These are phyloP conservation scores for Pheosia gnoma DNA, from an alignment of 2,888 invertebrate species.

Conservation along the genomic window DNA sequence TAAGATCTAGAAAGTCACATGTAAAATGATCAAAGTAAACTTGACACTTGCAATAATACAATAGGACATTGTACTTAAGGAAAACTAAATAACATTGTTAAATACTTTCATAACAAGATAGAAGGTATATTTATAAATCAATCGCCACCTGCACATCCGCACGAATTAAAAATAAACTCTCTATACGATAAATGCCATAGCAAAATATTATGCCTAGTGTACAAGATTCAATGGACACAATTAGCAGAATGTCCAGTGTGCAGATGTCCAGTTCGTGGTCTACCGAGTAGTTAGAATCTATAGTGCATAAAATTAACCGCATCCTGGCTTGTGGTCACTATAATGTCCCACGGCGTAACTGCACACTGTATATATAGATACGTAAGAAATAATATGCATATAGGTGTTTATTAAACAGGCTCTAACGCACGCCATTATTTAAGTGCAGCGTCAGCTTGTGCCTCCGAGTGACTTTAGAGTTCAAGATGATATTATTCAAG, in stretches of 20 bases:
- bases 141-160: slow-evolving; percentile 18
- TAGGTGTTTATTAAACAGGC: neutral
- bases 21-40: no score
- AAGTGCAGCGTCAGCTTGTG: no score
- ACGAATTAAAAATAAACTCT: slow-evolving; percentile 4
- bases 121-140: slow-evolving; percentile 37
- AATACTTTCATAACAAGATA: neutral
- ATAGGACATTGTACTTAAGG: neutral
- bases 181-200: neutral
- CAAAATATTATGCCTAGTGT: no score
- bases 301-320: slow-evolving; percentile 28
- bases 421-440: neutral
- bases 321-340: slow-evolving; percentile 38
- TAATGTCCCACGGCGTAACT: slow-evolving; percentile 23
- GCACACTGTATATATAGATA: neutral
- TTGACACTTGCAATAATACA: neutral
- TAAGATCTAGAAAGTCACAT: no score
- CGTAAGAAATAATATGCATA: neutral
- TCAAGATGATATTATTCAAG: no score
- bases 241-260: slow-evolving; percentile 8
- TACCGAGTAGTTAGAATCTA: slow-evolving; percentile 7
- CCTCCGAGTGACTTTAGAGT: no score
- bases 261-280: slow-evolving; percentile 9
- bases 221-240: slow-evolving; percentile 5
- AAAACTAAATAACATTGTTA: neutral